Percentiles rank a stretch among this genome's conserved stretches.
Evolutionary conservation across 2,797 vertebrate genomes (phyloP).

Genomic region (Anguilla obscura): DNA sequence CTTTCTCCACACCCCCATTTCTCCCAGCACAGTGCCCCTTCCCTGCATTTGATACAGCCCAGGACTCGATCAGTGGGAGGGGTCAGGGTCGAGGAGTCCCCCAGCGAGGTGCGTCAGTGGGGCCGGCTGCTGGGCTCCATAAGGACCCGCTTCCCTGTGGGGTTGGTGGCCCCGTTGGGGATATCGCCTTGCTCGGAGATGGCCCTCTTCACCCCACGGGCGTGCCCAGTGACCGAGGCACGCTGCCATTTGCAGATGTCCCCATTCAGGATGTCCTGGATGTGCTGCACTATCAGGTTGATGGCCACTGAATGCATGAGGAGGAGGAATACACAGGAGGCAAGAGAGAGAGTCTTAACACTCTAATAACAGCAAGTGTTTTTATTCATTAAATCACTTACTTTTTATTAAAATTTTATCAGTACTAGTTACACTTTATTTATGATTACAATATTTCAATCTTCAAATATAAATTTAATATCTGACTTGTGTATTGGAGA

Average conservation of each 20-base stretch:
- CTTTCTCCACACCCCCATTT: background rate
- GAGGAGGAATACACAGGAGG: background rate
- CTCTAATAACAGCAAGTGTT: background rate
- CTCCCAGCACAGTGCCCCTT: background rate
- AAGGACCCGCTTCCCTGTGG: constrained; percentile 79
- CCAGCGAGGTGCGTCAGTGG: constrained; percentile 69
- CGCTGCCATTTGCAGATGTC: constrained; percentile 96
- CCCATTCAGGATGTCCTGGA: constrained; percentile 93
- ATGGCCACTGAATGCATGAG: constrained; percentile 81
- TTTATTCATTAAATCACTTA: background rate
- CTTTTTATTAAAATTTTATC: background rate
- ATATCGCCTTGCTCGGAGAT: constrained; percentile 75
- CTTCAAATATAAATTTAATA: background rate
- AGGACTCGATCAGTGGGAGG: background rate
- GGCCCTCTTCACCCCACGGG: constrained; percentile 78
- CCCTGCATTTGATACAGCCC: background rate
- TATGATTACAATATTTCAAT: background rate
- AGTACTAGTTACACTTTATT: background rate
- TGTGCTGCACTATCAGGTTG: constrained; percentile 98
- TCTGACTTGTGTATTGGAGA: constrained; percentile 1
- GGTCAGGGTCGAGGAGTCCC: background rate
- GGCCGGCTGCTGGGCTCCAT: constrained; percentile 93
- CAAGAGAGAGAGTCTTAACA: background rate
- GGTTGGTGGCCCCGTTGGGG: constrained; percentile 51
- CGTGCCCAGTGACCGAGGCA: constrained; percentile 68